Conservation (phyloP, 2,797 vertebrate species). For the Cryptoblepharus egeriae region DNA sequence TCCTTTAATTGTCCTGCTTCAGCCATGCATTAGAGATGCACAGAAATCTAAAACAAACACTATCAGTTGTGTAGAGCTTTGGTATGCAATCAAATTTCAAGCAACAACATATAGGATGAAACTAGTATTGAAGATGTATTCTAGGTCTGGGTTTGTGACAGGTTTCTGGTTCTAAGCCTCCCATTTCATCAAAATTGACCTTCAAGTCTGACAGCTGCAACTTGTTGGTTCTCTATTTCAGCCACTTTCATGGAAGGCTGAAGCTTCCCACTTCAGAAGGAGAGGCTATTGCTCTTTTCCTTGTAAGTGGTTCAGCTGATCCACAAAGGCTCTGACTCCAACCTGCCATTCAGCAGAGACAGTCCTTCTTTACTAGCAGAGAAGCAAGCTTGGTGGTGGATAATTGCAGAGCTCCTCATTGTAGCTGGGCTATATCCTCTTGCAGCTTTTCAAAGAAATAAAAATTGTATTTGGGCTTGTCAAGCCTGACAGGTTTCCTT, state of each 20-base stretch:
- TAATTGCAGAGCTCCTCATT: neutral
- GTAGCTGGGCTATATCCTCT: no score
- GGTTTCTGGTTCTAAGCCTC: no score
- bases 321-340: neutral
- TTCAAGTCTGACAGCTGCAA: neutral
- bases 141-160: neutral
- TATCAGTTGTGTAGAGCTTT: neutral
- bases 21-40: no score
- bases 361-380: neutral
- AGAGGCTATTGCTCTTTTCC: neutral
- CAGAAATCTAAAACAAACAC: neutral
- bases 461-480: neutral
- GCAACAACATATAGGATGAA: neutral
- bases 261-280: neutral
- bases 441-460: neutral
- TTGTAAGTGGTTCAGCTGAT: neutral
- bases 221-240: neutral
- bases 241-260: neutral
- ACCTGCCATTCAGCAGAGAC: neutral
- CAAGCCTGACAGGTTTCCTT: neutral
- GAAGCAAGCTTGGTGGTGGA: neutral
- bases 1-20: neutral
- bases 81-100: neutral
- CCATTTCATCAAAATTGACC: neutral
- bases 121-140: neutral